Percentiles rank a stretch among this genome's conserved stretches.
phyloP scores from a whole-genome alignment of 2,113 vertebrate genomes.

The Canis aureus region DNA sequence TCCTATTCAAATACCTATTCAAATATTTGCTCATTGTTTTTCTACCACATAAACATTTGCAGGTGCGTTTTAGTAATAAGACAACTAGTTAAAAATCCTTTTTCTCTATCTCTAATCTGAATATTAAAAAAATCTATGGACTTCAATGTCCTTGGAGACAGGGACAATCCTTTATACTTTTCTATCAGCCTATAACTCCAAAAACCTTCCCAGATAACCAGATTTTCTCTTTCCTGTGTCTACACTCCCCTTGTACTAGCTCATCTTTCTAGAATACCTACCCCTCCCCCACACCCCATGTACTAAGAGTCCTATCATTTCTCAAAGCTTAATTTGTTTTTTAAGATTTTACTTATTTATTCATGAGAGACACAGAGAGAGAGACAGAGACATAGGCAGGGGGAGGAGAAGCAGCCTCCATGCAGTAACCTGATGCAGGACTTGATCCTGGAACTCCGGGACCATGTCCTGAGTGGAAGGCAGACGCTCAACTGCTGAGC shows the following conservation, averaged over 20 bases:
- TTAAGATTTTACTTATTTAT: too few relatives aligned
- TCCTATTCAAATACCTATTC: slow-evolving; percentile 25
- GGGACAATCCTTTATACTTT: background rate
- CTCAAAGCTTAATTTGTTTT: background rate
- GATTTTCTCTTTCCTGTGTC: background rate
- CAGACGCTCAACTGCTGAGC: too few relatives aligned
- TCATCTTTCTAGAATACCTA: background rate
- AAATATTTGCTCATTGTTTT: slow-evolving; percentile 56
- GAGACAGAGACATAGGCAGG: too few relatives aligned
- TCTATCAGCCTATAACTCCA: background rate
- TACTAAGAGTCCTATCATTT: background rate
- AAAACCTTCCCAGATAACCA: background rate
- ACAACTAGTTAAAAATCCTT: background rate
- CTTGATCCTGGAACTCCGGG: too few relatives aligned
- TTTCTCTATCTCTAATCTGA: background rate
- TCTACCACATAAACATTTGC: slow-evolving; percentile 1
- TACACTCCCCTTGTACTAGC: background rate
- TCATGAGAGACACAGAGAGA: too few relatives aligned
- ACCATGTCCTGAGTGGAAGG: too few relatives aligned
- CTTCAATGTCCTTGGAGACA: background rate
- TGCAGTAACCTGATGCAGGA: too few relatives aligned
- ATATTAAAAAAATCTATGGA: background rate
- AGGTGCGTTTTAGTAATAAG: slow-evolving; percentile 40
- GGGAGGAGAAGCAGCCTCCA: too few relatives aligned
- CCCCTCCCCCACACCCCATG: background rate